Evolutionary conservation across 2,113 vertebrate species (phyloP).

Genomic region (Loxodonta africana): DNA sequence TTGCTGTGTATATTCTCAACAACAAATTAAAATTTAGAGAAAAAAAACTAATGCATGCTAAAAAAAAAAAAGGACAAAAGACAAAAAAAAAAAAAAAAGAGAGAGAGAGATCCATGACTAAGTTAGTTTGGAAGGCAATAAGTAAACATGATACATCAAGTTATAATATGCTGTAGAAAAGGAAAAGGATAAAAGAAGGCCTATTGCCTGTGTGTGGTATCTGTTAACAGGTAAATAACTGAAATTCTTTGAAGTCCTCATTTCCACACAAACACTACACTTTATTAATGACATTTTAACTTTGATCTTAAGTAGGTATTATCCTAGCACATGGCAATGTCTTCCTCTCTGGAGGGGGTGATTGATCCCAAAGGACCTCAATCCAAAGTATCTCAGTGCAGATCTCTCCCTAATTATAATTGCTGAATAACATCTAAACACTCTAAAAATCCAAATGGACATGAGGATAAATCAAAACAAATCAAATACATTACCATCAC

Average conservation of each 20-base stretch:
- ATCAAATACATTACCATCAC: background rate
- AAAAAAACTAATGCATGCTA: background rate
- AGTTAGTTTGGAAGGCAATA: background rate
- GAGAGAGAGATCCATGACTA: background rate
- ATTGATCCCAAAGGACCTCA: background rate
- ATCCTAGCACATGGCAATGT: background rate
- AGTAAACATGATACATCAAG: background rate
- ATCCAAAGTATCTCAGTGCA: background rate
- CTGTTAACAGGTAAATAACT: background rate
- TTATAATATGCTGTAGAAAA: background rate
- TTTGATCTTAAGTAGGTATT: background rate
- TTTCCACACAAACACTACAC: background rate
- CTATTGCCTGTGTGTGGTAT: background rate
- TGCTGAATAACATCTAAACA: background rate
- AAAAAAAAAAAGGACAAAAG: background rate
- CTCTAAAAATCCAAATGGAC: background rate
- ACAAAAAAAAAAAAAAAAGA: background rate
- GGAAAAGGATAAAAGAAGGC: background rate
- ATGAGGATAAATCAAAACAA: background rate
- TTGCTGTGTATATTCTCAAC: background rate
- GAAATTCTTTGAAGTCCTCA: background rate
- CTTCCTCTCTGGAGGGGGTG: background rate
- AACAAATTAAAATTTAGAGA: background rate
- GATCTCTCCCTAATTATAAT: background rate
- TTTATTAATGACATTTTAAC: background rate